phyloP scores from a whole-genome alignment of 2,113 vertebrate genomes.

The Morone chrysops region DNA sequence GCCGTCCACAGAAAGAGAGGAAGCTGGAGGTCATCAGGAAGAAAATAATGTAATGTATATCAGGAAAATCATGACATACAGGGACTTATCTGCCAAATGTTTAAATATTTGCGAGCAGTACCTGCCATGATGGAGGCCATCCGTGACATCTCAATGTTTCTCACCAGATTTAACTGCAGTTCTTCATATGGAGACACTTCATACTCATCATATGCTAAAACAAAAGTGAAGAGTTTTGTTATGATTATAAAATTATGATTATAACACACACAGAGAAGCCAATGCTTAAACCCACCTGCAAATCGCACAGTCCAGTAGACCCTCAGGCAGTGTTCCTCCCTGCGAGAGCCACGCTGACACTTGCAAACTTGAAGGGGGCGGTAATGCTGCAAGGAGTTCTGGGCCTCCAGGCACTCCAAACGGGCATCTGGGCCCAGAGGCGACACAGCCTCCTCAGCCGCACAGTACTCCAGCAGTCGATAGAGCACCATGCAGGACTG shows the following conservation, averaged over 20 bases:
- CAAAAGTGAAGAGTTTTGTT: slow-evolving; percentile 12
- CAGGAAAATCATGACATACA: background rate
- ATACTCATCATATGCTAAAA: slow-evolving; percentile 88
- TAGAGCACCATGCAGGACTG: slow-evolving; percentile 86
- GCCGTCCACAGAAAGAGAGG: slow-evolving; percentile 80
- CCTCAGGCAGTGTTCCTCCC: slow-evolving; percentile 89
- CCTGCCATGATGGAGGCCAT: slow-evolving; percentile 89
- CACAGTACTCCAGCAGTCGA: slow-evolving; percentile 86
- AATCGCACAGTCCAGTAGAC: slow-evolving; percentile 91
- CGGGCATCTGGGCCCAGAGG: slow-evolving; percentile 75
- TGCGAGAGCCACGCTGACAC: slow-evolving; percentile 90
- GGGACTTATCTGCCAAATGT: background rate
- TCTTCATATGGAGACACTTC: slow-evolving; percentile 92
- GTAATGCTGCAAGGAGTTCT: slow-evolving; percentile 82
- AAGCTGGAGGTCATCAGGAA: slow-evolving; percentile 50
- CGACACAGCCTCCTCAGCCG: slow-evolving; percentile 76
- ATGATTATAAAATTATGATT: too few relatives aligned
- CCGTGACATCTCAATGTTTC: slow-evolving; percentile 87
- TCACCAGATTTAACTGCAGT: slow-evolving; percentile 84
- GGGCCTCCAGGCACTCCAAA: slow-evolving; percentile 87
- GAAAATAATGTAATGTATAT: background rate
- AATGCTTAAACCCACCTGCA: slow-evolving; percentile 80
- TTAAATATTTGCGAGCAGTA: slow-evolving; percentile 36
- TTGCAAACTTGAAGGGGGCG: slow-evolving; percentile 89
- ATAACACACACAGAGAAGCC: background rate